Conservation (phyloP, 2,888 invertebrate species). For the Troides oblongomaculatus region DNA sequence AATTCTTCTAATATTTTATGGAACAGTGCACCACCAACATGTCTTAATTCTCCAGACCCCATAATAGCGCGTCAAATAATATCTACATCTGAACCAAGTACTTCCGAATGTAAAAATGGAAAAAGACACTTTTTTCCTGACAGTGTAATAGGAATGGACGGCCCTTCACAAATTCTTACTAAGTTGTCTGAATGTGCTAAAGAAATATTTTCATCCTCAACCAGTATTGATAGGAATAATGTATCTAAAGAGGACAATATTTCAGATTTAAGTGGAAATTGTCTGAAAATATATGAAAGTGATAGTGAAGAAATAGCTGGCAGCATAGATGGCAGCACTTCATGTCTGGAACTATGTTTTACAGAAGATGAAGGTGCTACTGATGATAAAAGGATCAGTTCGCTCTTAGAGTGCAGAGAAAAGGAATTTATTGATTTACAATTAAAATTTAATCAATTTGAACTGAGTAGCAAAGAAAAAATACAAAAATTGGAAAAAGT, state of each 20-base stretch:
- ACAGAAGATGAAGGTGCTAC: slow-evolving; percentile 68
- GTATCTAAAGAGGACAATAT: slow-evolving; percentile 58
- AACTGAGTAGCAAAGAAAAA: slow-evolving; percentile 68
- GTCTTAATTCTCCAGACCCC: slow-evolving; percentile 81
- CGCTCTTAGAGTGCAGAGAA: slow-evolving; percentile 66
- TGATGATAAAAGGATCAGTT: slow-evolving; percentile 58
- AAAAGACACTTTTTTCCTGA: slow-evolving; percentile 73
- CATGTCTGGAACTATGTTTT: slow-evolving; percentile 73
- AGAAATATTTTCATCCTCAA: slow-evolving; percentile 74
- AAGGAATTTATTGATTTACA: slow-evolving; percentile 75
- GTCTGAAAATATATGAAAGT: slow-evolving; percentile 72
- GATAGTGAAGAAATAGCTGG: slow-evolving; percentile 73
- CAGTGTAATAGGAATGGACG: slow-evolving; percentile 68
- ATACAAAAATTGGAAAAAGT: slow-evolving; percentile 74
- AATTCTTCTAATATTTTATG: slow-evolving; percentile 54
- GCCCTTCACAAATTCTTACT: slow-evolving; percentile 70
- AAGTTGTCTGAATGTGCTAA: slow-evolving; percentile 74
- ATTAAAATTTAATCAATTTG: slow-evolving; percentile 73
- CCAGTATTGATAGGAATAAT: slow-evolving; percentile 66
- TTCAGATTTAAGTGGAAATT: slow-evolving; percentile 68
- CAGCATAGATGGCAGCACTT: slow-evolving; percentile 72
- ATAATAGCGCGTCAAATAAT: slow-evolving; percentile 53
- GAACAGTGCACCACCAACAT: slow-evolving; percentile 82
- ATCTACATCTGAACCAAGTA: slow-evolving; percentile 69
- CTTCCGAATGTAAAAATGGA: slow-evolving; percentile 64